Percentiles rank a stretch among this genome's conserved stretches.
Conservation (phyloP, 2,888 invertebrate species). For the Microplitis deprimator region DNA sequence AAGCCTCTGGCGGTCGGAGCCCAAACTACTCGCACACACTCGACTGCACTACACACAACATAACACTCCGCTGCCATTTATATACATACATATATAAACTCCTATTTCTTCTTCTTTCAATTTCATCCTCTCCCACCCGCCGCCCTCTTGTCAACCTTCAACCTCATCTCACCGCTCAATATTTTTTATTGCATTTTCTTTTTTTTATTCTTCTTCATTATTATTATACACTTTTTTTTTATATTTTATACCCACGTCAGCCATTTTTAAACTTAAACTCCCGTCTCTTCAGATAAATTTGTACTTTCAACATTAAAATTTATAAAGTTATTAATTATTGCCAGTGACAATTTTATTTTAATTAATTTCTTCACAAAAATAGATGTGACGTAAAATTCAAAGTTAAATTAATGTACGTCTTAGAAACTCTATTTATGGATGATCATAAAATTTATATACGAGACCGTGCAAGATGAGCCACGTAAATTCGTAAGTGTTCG, state of each 20-base stretch:
- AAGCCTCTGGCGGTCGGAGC: conserved; percentile 52
- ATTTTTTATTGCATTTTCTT: not conserved
- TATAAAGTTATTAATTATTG: not conserved
- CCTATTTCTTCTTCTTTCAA: conserved; percentile 16
- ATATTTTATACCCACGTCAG: not conserved
- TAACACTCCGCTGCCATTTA: conserved; percentile 4
- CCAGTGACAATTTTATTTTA: not conserved
- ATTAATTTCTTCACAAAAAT: not conserved
- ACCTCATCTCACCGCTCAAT: not conserved
- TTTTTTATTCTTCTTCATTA: not conserved
- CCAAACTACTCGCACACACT: conserved; percentile 48
- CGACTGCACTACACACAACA: conserved; percentile 20
- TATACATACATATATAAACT: not conserved
- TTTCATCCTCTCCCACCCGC: conserved; percentile 13
- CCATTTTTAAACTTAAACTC: not conserved
- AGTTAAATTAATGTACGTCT: not conserved
- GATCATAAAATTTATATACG: not conserved
- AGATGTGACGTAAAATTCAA: not conserved
- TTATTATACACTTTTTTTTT: not conserved
- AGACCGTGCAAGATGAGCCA: too few relatives aligned
- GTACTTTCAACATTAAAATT: not conserved
- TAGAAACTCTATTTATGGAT: not conserved
- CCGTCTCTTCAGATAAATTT: not conserved
- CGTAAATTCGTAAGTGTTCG: too few relatives aligned
- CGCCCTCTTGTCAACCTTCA: conserved; percentile 8